Evolutionary conservation across 2,113 vertebrate genomes (phyloP).

Genomic region (Hyaena hyaena): DNA sequence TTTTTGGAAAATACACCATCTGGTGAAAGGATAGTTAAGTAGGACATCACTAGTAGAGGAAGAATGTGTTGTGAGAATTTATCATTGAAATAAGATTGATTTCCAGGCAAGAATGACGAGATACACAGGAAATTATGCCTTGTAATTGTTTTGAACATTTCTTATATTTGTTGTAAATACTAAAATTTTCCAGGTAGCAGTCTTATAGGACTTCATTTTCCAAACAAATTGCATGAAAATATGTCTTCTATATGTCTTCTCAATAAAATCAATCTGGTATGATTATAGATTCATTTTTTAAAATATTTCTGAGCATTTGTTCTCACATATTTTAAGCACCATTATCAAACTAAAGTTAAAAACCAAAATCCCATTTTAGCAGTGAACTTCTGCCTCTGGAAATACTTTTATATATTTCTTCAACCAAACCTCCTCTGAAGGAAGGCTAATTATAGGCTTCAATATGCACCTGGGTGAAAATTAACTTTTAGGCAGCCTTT

Average conservation of each 20-base stretch:
- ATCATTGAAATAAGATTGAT: background rate
- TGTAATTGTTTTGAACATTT: background rate
- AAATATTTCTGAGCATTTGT: background rate
- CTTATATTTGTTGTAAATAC: background rate
- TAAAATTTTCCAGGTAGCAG: background rate
- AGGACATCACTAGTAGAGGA: background rate
- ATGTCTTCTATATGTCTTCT: background rate
- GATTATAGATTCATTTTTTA: background rate
- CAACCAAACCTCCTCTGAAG: background rate
- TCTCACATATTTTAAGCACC: background rate
- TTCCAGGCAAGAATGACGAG: background rate
- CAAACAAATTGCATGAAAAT: background rate
- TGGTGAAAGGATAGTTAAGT: background rate
- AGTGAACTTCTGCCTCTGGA: background rate
- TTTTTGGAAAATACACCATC: background rate
- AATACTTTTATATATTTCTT: conserved; percentile 6
- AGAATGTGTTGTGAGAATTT: background rate
- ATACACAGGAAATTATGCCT: background rate
- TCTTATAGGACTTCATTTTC: background rate
- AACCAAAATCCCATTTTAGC: background rate
- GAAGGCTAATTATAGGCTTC: conserved; percentile 59
- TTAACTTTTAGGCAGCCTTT: conserved; percentile 61
- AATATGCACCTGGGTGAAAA: conserved; percentile 65
- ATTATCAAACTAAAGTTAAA: background rate
- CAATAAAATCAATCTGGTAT: background rate